Evolutionary conservation across 92 coral and sea anemone genomes (phyloP).

Genomic region (Zoanthus gigantus): DNA sequence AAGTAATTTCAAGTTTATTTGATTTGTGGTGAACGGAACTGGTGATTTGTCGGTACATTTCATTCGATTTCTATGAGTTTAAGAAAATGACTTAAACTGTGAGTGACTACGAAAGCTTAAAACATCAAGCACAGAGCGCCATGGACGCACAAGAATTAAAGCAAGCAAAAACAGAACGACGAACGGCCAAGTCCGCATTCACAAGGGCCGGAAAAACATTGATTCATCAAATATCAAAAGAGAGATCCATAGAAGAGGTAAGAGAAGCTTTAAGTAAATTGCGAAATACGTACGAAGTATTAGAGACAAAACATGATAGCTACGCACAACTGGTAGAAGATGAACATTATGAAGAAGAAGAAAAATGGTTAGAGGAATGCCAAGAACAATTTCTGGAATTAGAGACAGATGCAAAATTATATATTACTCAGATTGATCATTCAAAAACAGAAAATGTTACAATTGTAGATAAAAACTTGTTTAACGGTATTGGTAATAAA

Average conservation of each 20-base stretch:
- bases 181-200: slow-evolving; percentile 46
- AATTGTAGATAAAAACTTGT: background rate
- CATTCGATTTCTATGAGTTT: background rate
- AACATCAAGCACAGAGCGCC: background rate
- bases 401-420: background rate
- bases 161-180: slow-evolving; percentile 41
- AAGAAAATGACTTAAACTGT: background rate
- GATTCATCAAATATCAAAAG: background rate
- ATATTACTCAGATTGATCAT: background rate
- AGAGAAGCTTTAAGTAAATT: slow-evolving; percentile 41
- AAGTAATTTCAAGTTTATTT: no score
- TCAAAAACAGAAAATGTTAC: background rate
- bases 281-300: slow-evolving; percentile 39
- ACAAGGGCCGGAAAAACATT: slow-evolving; percentile 37
- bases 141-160: slow-evolving; percentile 12
- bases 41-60: background rate
- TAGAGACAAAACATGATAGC: slow-evolving; percentile 47
- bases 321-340: slow-evolving; percentile 36
- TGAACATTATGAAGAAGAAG: slow-evolving; percentile 32
- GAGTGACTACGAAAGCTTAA: background rate
- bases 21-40: background rate
- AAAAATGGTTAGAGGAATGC: slow-evolving; percentile 42
- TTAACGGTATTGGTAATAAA: background rate
- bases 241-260: slow-evolving; percentile 26
- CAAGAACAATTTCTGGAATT: slow-evolving; percentile 3